These are phyloP conservation scores for Diarsia mendica DNA, from an alignment of 2,888 invertebrate species.

Conservation along the genomic window DNA sequence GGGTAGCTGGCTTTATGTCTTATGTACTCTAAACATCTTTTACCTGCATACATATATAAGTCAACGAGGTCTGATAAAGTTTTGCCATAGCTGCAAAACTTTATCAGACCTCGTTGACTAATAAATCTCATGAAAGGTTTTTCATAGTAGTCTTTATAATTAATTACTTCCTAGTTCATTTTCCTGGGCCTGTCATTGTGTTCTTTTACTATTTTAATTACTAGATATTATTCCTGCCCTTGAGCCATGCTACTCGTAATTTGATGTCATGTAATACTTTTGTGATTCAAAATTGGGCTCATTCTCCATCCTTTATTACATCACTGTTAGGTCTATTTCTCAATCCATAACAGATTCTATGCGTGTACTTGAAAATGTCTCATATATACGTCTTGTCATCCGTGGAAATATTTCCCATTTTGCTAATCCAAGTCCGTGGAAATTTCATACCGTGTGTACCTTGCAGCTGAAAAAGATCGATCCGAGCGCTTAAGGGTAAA, in stretches of 20 bases:
- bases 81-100: neutral
- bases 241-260: neutral
- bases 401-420: neutral
- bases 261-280: neutral
- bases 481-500: slow-evolving; percentile 75
- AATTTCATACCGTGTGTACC: slow-evolving; percentile 69
- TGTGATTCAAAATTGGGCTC: neutral
- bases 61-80: neutral
- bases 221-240: neutral
- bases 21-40: neutral
- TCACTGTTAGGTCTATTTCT: neutral
- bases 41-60: neutral
- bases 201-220: neutral
- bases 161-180: too few relatives aligned
- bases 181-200: too few relatives aligned
- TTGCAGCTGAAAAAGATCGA: slow-evolving; percentile 78
- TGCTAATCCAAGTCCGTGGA: slow-evolving; percentile 55
- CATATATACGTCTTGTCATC: neutral
- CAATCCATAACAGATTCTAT: neutral
- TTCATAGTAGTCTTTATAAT: neutral
- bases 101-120: too few relatives aligned
- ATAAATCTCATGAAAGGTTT: neutral
- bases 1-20: neutral
- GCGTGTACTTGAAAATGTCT: neutral
- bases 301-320: neutral